Evolutionary conservation across 2,888 invertebrate species (phyloP).

Genomic region (Epicampocera succincta): DNA sequence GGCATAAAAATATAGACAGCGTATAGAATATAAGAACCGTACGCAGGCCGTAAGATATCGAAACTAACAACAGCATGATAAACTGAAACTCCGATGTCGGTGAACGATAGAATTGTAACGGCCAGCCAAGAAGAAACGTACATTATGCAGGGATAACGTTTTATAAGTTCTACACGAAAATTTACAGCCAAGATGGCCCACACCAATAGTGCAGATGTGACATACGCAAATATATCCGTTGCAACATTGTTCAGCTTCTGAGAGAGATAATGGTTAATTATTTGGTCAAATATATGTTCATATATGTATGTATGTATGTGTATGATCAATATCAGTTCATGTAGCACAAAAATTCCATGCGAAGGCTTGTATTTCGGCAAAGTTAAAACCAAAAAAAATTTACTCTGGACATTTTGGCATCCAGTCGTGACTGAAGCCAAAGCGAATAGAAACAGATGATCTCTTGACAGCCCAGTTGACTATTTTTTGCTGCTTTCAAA

Average conservation of each 20-base stretch:
- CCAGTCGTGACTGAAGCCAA: no score
- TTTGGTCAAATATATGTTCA: background rate
- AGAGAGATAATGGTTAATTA: slow-evolving; percentile 1
- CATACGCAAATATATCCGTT: slow-evolving; percentile 79
- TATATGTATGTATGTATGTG: no score
- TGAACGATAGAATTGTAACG: slow-evolving; percentile 83
- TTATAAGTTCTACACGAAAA: slow-evolving; percentile 79
- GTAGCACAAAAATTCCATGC: no score
- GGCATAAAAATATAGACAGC: slow-evolving; percentile 93
- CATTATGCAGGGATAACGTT: slow-evolving; percentile 80
- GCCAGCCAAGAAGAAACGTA: slow-evolving; percentile 81
- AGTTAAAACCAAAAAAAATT: no score
- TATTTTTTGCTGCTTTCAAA: no score
- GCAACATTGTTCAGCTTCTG: slow-evolving; percentile 76
- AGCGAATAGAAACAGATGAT: no score
- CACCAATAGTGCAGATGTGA: slow-evolving; percentile 76
- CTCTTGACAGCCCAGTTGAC: no score
- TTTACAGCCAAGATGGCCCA: slow-evolving; percentile 79
- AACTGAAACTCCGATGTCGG: slow-evolving; percentile 86
- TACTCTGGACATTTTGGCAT: no score
- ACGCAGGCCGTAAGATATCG: slow-evolving; percentile 85
- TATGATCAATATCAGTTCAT: no score
- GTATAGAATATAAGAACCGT: slow-evolving; percentile 87
- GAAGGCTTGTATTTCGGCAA: no score
- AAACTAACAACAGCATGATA: slow-evolving; percentile 84